These are phyloP conservation scores for Iphiclides podalirius DNA, from an alignment of 2,888 invertebrate species.

Conservation along the genomic window DNA sequence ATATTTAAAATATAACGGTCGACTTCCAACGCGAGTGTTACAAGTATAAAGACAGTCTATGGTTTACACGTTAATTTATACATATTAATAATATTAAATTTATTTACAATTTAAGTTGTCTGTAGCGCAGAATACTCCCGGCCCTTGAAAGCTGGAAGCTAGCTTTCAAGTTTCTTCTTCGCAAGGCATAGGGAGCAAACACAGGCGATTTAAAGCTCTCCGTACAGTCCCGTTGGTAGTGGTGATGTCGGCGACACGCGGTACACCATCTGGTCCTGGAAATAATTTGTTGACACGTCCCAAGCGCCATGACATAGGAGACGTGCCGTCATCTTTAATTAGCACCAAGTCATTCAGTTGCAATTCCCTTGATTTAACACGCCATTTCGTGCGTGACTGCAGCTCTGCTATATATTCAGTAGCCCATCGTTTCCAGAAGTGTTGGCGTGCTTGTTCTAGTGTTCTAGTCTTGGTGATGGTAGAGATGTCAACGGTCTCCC, in stretches of 20 bases:
- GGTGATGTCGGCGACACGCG: conserved; percentile 20
- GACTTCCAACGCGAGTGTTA: no score
- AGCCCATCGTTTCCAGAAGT: conserved; percentile 26
- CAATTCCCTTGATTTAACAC: not conserved
- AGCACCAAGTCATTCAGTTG: no score
- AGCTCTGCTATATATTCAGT: conserved; percentile 26
- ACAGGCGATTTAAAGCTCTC: conserved; percentile 17
- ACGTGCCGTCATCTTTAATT: no score
- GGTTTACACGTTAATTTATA: no score
- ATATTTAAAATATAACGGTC: no score
- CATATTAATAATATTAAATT: no score
- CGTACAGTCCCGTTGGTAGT: conserved; percentile 12
- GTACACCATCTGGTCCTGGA: conserved; percentile 20
- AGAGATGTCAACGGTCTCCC: no score
- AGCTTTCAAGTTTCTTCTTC: not conserved
- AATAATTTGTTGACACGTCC: conserved; percentile 17
- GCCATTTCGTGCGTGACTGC: conserved; percentile 21
- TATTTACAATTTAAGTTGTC: no score
- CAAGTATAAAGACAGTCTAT: no score
- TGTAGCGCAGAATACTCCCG: no score
- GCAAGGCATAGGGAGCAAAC: not conserved
- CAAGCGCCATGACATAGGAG: conserved; percentile 17
- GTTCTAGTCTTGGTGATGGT: no score
- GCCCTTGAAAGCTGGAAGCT: not conserved
- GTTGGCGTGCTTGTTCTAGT: not conserved